Conservation (phyloP, 2,888 invertebrate species). For the Lymantria monacha region DNA sequence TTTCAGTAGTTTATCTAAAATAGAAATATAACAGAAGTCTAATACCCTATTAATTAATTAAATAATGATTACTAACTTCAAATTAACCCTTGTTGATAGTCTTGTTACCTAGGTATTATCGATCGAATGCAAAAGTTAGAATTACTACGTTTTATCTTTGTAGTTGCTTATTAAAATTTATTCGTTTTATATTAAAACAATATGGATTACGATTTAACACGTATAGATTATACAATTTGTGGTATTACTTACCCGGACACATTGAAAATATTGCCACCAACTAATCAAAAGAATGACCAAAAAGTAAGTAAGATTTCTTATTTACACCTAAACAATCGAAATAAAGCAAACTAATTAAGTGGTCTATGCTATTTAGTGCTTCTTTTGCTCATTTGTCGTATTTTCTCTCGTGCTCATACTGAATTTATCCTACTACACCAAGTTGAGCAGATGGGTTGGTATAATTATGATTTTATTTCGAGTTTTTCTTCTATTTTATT, state of each 20-base stretch:
- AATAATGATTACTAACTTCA: neutral
- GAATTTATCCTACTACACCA: too few species aligned
- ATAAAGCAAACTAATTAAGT: neutral
- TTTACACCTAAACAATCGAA: neutral
- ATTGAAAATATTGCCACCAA: conserved; percentile 88
- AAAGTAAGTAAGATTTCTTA: conserved; percentile 71
- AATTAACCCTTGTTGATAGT: conserved; percentile 14
- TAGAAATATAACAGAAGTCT: too few species aligned
- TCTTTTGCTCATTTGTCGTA: too few species aligned
- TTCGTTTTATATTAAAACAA: conserved; percentile 13
- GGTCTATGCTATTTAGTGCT: too few species aligned
- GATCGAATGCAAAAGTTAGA: conserved; percentile 20
- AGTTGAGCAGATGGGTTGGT: too few species aligned
- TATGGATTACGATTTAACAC: conserved; percentile 90
- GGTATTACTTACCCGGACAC: conserved; percentile 90
- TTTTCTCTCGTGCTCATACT: too few species aligned
- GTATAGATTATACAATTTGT: conserved; percentile 92
- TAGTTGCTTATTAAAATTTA: neutral
- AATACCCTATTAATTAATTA: too few species aligned
- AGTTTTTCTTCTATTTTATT: too few species aligned
- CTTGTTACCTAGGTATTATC: conserved; percentile 45
- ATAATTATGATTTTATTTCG: too few species aligned
- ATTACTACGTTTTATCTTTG: neutral
- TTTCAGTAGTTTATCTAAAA: neutral
- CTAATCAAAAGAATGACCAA: conserved; percentile 84